Base-by-base conservation (phyloP, 2,888 invertebrate genomes). In the Halictus ligatus region DNA sequence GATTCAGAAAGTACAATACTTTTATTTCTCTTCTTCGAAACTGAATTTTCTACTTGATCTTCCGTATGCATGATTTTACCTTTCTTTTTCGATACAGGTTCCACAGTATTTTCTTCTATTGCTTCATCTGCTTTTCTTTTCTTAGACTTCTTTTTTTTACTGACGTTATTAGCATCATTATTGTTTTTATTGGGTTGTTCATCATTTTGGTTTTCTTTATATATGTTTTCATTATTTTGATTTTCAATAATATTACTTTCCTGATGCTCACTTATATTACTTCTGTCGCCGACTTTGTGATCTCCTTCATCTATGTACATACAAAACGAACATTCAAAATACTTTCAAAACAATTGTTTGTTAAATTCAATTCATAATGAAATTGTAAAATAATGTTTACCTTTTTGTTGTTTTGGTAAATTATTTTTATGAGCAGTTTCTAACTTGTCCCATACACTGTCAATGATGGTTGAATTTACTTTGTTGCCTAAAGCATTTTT, bases 361-460 rank as follows among this genome's bases (percentile, higher is more conserved):
- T 54, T 54, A 29, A 15, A 12, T 29, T 13, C 18, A 5, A 6
- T 18, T 67, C 35, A 12, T 13, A 7, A 73, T 21, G 21, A 58
- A 48, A 46, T 12, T n/a, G 10, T 77, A 54, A 58, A 21, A 76
- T 40, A 43, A 67, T 5, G 64, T 43, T 85, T 58, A 89, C 84
- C 79, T 50, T 89, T 86, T 35, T 76, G 43, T 12, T 80, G 78
- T 8, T 86, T 78, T 4, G 81, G 72, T 10, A 29, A 5, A 74
- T n/a, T 79, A 25, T 85, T 86, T 85, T 94, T 94, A 50, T 93
- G 91, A 4, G 94, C 92, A 46, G 76, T 90, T 89, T 96, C 95
- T 89, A 96, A 94, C 80, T 95, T 92, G 69, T 97, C 96, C 97
- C 98, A 98, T 4, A 97, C 97, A 83, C 96, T 96, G 89, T 97